These are phyloP conservation scores for Drosophila colorata DNA, from an alignment of 2,888 invertebrate species.

Conservation along the genomic window DNA sequence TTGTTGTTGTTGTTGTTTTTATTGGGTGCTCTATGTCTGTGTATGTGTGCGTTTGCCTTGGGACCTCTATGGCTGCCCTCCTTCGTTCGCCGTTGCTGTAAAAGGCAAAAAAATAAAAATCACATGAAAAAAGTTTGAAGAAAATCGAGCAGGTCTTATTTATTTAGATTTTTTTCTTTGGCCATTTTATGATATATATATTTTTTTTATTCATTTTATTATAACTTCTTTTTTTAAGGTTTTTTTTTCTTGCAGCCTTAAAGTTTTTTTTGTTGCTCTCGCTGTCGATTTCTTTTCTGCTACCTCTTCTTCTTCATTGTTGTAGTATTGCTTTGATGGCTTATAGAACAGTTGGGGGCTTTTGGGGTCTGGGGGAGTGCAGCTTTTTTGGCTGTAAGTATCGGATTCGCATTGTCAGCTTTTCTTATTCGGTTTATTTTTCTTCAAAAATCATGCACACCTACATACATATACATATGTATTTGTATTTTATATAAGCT, in stretches of 20 bases:
- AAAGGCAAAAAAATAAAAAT: conserved; percentile 33
- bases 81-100: conserved; percentile 35
- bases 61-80: conserved; percentile 49
- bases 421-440: conserved; percentile 60
- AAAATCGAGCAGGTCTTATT: conserved; percentile 77
- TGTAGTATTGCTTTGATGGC: conserved; percentile 60
- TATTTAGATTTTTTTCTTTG: conserved; percentile 64
- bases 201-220: conserved; percentile 47
- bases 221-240: conserved; percentile 26
- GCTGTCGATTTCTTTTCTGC: conserved; percentile 65
- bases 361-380: conserved; percentile 16
- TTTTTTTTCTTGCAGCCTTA: conserved; percentile 45
- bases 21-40: conserved; percentile 41
- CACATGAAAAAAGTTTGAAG: conserved; percentile 51
- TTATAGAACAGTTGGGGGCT: conserved; percentile 43
- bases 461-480: conserved; percentile 6
- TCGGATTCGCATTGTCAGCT: conserved; percentile 81
- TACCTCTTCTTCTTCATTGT: conserved; percentile 47
- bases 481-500: conserved; percentile 7
- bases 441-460: conserved; percentile 12
- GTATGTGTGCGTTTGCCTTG: conserved; percentile 52
- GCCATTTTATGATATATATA: conserved; percentile 56
- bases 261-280: conserved; percentile 47
- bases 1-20: conserved; percentile 41
- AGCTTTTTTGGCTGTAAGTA: conserved; percentile 61